These are phyloP conservation scores for Drosophila fulvimacula DNA, from an alignment of 2,888 invertebrate species.

Conservation along the genomic window DNA sequence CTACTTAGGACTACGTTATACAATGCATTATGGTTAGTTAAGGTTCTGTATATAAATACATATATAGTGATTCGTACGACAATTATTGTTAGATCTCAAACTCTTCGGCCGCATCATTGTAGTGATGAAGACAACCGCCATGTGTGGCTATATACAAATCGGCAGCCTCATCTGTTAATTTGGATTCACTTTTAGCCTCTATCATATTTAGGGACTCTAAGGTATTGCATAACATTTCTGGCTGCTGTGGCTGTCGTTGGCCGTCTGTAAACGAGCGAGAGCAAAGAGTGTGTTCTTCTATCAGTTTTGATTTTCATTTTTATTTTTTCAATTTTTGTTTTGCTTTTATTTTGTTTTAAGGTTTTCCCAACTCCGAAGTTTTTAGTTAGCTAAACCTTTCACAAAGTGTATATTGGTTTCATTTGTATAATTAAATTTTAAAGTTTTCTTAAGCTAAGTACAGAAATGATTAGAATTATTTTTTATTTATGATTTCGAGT, in stretches of 20 bases:
- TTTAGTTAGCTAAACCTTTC: conserved; percentile 22
- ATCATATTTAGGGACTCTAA: conserved; percentile 47
- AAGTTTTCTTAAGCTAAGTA: neutral
- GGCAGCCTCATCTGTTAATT: conserved; percentile 59
- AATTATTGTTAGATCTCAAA: conserved; percentile 58
- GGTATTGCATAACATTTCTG: conserved; percentile 43
- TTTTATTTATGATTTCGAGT: neutral
- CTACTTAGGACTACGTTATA: conserved; percentile 55
- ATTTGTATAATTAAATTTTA: neutral
- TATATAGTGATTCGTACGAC: conserved; percentile 19
- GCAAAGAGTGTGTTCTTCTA: conserved; percentile 63
- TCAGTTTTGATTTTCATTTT: conserved; percentile 48
- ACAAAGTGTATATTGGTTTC: conserved; percentile 14
- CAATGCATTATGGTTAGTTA: conserved; percentile 57
- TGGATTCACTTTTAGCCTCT: conserved; percentile 49
- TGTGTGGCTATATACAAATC: conserved; percentile 78
- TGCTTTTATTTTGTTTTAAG: neutral
- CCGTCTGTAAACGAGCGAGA: conserved; percentile 75
- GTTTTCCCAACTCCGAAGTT: conserved; percentile 18
- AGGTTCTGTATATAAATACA: conserved; percentile 29
- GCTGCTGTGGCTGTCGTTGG: conserved; percentile 38
- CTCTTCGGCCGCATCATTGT: conserved; percentile 50
- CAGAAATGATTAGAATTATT: neutral
- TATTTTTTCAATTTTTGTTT: conserved; percentile 23
- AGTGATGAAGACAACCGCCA: conserved; percentile 78